Base-by-base conservation (phyloP, 2,888 invertebrate genomes). In the Magallana nippona region DNA sequence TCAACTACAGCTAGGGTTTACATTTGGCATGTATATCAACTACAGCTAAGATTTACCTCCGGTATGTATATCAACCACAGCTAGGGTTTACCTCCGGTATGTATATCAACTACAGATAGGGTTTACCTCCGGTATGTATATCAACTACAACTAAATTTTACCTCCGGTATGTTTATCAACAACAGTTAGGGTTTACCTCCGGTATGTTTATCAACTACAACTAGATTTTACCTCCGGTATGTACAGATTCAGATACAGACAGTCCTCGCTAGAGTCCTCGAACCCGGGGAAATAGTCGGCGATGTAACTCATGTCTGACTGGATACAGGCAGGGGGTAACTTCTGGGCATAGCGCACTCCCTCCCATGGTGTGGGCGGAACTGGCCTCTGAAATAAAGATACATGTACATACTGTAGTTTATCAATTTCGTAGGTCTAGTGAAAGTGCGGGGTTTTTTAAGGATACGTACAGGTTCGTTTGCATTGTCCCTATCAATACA, bases 161-260 rank as follows among this genome's bases (percentile, higher is more conserved):
- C 3, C 32, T n/a, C 32, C 5, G 32, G 5, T 44, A 44, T 44
- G 44, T 44, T 8, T 44, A 44, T 44, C 44, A 44, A 3, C 0
- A 8, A 44, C 5, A 44, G 44, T 0, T 44, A 44, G 44, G 44
- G 44, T 8, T 44, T 44, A 44, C 44, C 44, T 44, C 5, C 5
- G 44, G 44, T 44, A 44, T 44, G 44, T 44, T 8, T 44, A 0
- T 0, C 44, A 44, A 44, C 44, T 44, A 44, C 44, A 44, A 8
- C 44, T 44, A 44, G 5, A 44, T 5, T 44, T 79, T 81, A 84
- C 84, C 62, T 63, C 60, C 55, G 87, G 87, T 32, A 84, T 79
- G 63, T 87, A 87, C 8, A 87, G 63, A 78, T 87, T 87, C 44
- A 87, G 78, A 56, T 84, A 86, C 10, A 87, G 79, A 82, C 87